phyloP scores from a whole-genome alignment of 2,888 invertebrate genomes.

The Spatulosminthurus flaviceps region DNA sequence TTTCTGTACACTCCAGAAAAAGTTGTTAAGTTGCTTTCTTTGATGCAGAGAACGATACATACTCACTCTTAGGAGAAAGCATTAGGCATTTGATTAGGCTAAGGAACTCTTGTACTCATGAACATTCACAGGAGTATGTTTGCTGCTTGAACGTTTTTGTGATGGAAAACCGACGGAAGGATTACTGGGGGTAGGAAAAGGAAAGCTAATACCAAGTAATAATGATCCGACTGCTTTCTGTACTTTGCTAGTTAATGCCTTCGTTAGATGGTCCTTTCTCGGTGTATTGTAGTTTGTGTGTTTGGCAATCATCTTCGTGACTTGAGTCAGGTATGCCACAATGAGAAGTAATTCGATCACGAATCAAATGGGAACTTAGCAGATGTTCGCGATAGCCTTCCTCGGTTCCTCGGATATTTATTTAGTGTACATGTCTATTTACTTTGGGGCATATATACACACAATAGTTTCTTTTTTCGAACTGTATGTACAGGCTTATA shows the following conservation, averaged over 20 bases:
- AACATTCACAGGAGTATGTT: not conserved
- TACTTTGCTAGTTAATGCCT: not conserved
- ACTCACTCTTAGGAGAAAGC: no score
- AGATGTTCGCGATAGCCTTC: slow-evolving; percentile 23
- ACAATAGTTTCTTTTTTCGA: no score
- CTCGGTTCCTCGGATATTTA: not conserved
- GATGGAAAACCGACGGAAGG: not conserved
- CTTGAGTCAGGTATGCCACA: slow-evolving; percentile 48
- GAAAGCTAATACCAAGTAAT: slow-evolving; percentile 13
- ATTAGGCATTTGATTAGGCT: no score
- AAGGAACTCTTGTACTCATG: not conserved
- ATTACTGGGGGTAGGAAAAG: not conserved
- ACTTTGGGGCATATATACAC: not conserved
- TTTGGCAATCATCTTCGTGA: slow-evolving; percentile 53
- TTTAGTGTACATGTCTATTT: slow-evolving; percentile 5
- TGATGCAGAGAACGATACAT: not conserved
- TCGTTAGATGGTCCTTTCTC: slow-evolving; percentile 10
- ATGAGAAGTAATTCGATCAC: slow-evolving; percentile 56
- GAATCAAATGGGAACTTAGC: slow-evolving; percentile 48
- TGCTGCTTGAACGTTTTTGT: not conserved
- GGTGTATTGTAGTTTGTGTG: slow-evolving; percentile 28
- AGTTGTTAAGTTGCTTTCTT: no score
- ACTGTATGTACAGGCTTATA: not conserved
- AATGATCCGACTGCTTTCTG: not conserved
- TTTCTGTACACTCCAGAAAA: no score